Base-by-base conservation (phyloP, 1,140 invertebrate species). In the Polypedilum pembai region DNA sequence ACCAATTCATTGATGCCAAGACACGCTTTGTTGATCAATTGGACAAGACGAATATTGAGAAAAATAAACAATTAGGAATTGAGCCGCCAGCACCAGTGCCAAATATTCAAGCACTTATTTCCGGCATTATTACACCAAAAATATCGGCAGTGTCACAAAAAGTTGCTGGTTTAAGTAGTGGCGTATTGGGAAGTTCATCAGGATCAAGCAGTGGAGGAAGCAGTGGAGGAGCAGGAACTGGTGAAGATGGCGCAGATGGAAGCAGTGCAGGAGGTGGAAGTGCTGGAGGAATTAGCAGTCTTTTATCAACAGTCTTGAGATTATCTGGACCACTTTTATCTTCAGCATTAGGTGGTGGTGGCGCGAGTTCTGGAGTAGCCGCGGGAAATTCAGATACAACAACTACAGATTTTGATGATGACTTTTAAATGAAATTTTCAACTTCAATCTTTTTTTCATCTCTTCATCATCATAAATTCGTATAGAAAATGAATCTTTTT, bases 31-130 rank as follows among this genome's bases (percentile, higher is more conserved):
- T 92, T 41, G 80, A 86, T 66, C 85, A 86, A 24, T 79, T 92
- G 76, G 90, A 92, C 78, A 85, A 86, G 20, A 80, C 87, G 74
- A 92, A 92, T 79, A 89, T 89, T 75, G 87, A 86, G 74, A 88
- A 92, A 81, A 92, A 92, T 80, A 87, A 86, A 33, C 87, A 88
- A 76, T 90, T 87, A 78, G 87, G 88, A n/a, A 92, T 92, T 76
- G 87, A 89, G 76, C 77, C 85, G 17, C 88, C 88, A 45, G 76
- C 84, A 82, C 65, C 86, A 80, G 80, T 82, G 21, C 81, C 79
- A 76, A 79, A 81, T 74, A 77, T 83, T 79, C 76, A 82, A 80
- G 75, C 84, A 79, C 76, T 84, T 78, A 76, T 82, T 79, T 78
- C 85, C 74, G 80, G 81, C 78, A 77, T 88, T 0, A 84, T 88